Conservation (phyloP, 2,113 vertebrate genomes). For the Clinocottus analis region DNA sequence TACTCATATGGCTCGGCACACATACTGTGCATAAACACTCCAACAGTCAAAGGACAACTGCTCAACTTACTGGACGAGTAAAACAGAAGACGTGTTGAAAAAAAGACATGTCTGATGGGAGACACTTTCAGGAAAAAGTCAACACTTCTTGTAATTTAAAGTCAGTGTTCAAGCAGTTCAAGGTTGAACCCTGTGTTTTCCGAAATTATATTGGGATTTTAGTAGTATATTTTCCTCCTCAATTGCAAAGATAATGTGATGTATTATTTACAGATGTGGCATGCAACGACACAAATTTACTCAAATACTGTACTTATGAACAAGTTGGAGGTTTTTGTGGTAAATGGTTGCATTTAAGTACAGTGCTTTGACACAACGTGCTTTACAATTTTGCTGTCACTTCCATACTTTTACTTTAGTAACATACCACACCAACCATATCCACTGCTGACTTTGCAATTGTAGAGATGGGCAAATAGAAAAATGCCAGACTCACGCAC, state of each 20-base stretch:
- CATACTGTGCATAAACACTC: not conserved
- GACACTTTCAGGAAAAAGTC: not conserved
- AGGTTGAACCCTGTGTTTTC: not conserved
- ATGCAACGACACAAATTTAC: not conserved
- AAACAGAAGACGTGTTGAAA: not conserved
- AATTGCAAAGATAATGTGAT: not conserved
- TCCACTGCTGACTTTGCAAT: not conserved
- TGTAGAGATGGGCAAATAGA: not conserved
- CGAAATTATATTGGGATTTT: not conserved
- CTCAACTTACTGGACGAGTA: not conserved
- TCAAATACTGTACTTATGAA: not conserved
- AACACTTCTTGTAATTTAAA: not conserved
- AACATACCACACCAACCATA: not conserved
- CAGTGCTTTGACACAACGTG: not conserved
- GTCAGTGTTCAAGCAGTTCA: not conserved
- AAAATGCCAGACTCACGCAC: not conserved
- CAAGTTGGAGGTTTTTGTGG: not conserved
- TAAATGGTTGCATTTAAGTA: not conserved
- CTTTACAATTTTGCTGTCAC: not conserved
- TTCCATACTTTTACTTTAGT: not conserved
- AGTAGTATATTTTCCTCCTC: not conserved
- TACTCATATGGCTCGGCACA: not conserved
- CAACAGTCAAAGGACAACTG: not conserved
- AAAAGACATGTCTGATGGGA: not conserved
- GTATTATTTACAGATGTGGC: not conserved